These are phyloP conservation scores for Drosophila infuscata DNA, from an alignment of 2,888 invertebrate species.

Conservation along the genomic window DNA sequence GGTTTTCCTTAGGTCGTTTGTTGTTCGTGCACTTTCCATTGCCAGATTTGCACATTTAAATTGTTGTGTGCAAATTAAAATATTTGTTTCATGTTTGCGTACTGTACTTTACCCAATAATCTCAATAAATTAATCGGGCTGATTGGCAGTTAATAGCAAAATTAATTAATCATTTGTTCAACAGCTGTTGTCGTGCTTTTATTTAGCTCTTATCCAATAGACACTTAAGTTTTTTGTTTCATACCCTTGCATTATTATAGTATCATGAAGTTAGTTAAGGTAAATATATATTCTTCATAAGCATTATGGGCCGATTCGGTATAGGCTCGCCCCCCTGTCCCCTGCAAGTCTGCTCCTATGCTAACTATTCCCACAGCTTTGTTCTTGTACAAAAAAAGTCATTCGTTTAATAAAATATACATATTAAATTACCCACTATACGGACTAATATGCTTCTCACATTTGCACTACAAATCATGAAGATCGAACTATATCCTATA, in stretches of 20 bases:
- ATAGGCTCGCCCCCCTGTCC: no score
- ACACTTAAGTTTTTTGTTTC: not conserved
- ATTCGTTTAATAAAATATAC: not conserved
- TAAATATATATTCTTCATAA: not conserved
- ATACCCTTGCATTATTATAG: not conserved
- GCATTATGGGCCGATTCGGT: not conserved
- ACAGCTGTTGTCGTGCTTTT: not conserved
- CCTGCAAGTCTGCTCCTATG: not conserved
- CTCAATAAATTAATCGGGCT: slow-evolving; percentile 5
- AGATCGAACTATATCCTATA: not conserved
- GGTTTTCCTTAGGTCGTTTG: slow-evolving; percentile 32
- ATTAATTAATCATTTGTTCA: not conserved
- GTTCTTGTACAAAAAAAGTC: not conserved
- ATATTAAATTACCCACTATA: not conserved
- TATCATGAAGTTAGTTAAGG: not conserved
- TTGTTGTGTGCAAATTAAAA: slow-evolving; percentile 60
- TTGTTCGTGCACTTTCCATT: slow-evolving; percentile 37
- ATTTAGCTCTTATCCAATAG: not conserved
- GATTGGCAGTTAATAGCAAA: slow-evolving; percentile 9
- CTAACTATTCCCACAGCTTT: not conserved
- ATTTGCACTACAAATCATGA: not conserved
- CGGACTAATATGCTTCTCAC: not conserved
- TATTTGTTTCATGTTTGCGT: slow-evolving; percentile 54
- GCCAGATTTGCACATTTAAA: slow-evolving; percentile 42
- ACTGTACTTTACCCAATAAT: slow-evolving; percentile 40